These are phyloP conservation scores for Hedya salicella DNA, from an alignment of 2,888 invertebrate genomes.

Conservation along the genomic window DNA sequence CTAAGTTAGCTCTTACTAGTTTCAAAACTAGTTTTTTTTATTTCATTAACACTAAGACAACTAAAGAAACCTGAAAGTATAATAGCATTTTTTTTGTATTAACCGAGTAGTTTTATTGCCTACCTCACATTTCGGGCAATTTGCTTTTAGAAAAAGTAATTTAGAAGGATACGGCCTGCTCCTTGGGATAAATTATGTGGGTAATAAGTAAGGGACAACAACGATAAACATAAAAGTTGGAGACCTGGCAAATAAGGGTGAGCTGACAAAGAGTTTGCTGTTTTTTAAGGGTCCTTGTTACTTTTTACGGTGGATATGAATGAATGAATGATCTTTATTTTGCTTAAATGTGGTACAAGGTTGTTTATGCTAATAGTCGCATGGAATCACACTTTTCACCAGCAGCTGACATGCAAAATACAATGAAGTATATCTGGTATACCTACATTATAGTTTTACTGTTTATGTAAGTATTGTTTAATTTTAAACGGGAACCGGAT, in stretches of 20 bases:
- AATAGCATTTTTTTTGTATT: slow-evolving; percentile 1
- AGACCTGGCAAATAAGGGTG: slow-evolving; percentile 34
- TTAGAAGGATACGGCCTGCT: slow-evolving; percentile 18
- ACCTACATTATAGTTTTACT: no score
- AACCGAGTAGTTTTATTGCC: slow-evolving; percentile 23
- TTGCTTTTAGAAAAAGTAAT: slow-evolving; percentile 33
- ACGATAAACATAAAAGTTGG: slow-evolving; percentile 42
- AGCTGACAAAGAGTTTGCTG: slow-evolving; percentile 10
- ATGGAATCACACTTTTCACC: no score
- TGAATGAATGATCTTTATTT: no score
- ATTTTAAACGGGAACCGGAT: no score
- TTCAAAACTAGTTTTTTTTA: no score
- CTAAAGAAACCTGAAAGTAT: background rate
- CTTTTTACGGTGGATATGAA: slow-evolving; percentile 3
- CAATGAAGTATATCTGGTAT: no score
- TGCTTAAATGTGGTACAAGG: no score
- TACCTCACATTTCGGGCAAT: slow-evolving; percentile 17
- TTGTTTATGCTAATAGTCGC: no score
- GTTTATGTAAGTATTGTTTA: no score
- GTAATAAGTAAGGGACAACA: slow-evolving; percentile 31
- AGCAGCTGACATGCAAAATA: no score
- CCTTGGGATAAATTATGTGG: slow-evolving; percentile 33
- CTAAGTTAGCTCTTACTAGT: no score
- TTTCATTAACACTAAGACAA: no score
- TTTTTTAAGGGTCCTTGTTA: slow-evolving; percentile 12